phyloP scores from a whole-genome alignment of 2,888 invertebrate species.

The Parascotia fuliginaria region DNA sequence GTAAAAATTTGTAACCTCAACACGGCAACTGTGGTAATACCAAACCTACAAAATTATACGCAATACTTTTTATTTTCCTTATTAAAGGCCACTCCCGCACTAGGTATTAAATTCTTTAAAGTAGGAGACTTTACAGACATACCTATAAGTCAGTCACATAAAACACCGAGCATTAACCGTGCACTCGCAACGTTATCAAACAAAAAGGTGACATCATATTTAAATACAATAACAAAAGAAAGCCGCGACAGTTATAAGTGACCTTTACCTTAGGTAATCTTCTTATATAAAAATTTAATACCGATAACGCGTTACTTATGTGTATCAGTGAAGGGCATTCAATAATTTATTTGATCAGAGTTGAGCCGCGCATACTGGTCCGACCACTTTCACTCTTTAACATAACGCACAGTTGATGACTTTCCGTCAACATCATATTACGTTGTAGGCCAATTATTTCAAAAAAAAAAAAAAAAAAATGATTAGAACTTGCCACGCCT shows the following conservation, averaged over 20 bases:
- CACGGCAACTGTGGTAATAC: too few species aligned
- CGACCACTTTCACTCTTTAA: conserved; percentile 42
- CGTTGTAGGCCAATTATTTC: neutral
- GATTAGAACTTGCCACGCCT: conserved; percentile 15
- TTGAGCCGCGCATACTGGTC: conserved; percentile 24
- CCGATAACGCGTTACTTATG: conserved; percentile 19
- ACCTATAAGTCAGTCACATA: too few species aligned
- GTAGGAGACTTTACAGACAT: too few species aligned
- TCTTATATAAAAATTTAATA: conserved; percentile 26
- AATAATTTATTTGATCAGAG: conserved; percentile 37
- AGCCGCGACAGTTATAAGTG: neutral
- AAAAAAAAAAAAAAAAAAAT: neutral
- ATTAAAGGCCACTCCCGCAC: too few species aligned
- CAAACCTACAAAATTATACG: too few species aligned
- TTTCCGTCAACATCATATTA: conserved; percentile 19
- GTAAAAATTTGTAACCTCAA: too few species aligned
- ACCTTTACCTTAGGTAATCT: conserved; percentile 27
- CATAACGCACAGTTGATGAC: conserved; percentile 39
- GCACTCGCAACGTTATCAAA: neutral
- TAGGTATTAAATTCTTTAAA: too few species aligned
- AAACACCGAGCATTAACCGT: too few species aligned
- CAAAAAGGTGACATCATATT: neutral
- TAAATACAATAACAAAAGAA: neutral
- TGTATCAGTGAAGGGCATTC: conserved; percentile 41
- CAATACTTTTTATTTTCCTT: too few species aligned